Conservation (phyloP, 2,113 vertebrate species). For the Percina caprodes region DNA sequence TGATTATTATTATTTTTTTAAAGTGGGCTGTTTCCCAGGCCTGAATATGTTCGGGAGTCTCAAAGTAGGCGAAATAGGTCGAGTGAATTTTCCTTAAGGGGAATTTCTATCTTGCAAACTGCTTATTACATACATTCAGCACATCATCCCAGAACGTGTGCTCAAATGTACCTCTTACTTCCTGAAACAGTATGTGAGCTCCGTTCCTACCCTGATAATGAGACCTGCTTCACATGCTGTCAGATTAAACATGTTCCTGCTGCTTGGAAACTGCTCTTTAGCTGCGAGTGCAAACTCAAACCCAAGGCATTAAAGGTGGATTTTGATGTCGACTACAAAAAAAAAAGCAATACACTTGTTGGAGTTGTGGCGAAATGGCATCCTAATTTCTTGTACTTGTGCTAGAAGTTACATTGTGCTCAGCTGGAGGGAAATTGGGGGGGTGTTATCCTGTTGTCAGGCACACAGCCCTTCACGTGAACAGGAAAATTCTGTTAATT, state of each 20-base stretch:
- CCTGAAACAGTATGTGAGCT: neutral
- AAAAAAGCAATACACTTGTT: neutral
- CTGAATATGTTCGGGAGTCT: too few relatives aligned
- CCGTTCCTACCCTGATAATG: neutral
- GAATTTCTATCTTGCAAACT: neutral
- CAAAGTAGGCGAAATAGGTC: too few relatives aligned
- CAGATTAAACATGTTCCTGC: neutral
- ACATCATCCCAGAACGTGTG: neutral
- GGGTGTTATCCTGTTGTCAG: conserved; percentile 26
- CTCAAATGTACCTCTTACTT: neutral
- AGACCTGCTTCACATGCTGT: neutral
- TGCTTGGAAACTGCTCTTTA: neutral
- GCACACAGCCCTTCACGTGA: conserved; percentile 1
- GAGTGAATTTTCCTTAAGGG: too few relatives aligned
- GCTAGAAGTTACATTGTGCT: neutral
- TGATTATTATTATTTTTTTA: too few relatives aligned
- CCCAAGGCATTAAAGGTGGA: neutral
- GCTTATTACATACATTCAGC: neutral
- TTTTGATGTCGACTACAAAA: neutral
- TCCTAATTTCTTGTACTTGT: neutral
- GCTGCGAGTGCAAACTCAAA: neutral
- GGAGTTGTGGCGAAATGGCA: neutral
- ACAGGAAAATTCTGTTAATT: conserved; percentile 14
- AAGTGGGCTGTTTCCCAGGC: too few relatives aligned
- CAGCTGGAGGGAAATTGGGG: conserved; percentile 5